Base-by-base conservation (phyloP, 2,888 invertebrate genomes). In the Tipula unca region DNA sequence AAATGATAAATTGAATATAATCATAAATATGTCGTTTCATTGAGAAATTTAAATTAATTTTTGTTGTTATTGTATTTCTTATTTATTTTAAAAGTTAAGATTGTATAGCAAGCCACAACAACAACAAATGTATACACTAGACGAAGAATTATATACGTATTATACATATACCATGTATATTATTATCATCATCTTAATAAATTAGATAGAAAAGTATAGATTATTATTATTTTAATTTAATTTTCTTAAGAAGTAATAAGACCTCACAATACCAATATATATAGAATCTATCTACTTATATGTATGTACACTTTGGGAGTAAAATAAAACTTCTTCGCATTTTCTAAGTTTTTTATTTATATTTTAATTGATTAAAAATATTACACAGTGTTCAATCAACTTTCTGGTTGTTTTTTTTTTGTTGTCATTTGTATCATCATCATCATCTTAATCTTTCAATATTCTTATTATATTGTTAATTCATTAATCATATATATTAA, bases 181-280 rank as follows among this genome's bases (percentile, higher is more conserved):
- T 35, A 54, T 54, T 69, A 69, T 69, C 69, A 69, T 69, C 69
- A 69, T 69, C 69, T 69, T 69, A 69, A 69, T 69, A 69, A 69
- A 69, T 69, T 69, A 69, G 69, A 69, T 69, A 69, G 69, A 69
- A 69, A 25, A 25, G 69, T 69, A 69, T 25, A 69, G 69, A 69
- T 69, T 25, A 69, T 20, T 25, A 69, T 69, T 42, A 48, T 69
- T 69, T 69, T 69, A 69, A 69, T 69, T 69, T 69, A 25, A 69
- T 69, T 10, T 69, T 69, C 69, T 69, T 69, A 25, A 54, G 48
- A 20, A 69, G 69, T 25, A 69, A 48, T 25, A 69, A 69, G 69
- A 69, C 69, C 69, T 69, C 69, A 69, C 69, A 69, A 69, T 69
- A 25, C n/a, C n/a, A n/a, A n/a, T 20, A 69, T 69, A 69, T 4